A percentile compares a stretch with the other conserved stretches of the same genome.
Evolutionary conservation across 2,797 vertebrate species (phyloP).

Genomic region (Ctenochaetus hawaiiensis): DNA sequence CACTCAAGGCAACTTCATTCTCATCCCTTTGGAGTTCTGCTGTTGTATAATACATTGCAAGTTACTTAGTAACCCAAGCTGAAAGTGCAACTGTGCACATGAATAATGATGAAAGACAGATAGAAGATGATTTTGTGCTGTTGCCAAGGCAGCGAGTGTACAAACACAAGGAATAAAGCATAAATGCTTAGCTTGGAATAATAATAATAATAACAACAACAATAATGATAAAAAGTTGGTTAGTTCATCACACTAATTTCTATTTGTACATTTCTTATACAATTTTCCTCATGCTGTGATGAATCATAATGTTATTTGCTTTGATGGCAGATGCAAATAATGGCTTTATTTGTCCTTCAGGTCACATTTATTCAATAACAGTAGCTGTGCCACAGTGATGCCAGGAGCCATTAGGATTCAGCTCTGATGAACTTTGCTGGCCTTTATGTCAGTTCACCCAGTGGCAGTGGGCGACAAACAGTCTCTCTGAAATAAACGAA

Average conservation of each 20-base stretch:
- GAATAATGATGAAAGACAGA: conserved; percentile 47
- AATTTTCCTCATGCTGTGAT: conserved; percentile 5
- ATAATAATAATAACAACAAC: too few species aligned
- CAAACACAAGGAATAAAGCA: conserved; percentile 44
- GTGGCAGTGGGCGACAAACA: conserved; percentile 7
- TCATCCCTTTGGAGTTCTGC: conserved; percentile 15
- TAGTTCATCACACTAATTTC: conserved; percentile 11
- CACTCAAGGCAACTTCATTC: conserved; percentile 43
- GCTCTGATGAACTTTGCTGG: conserved; percentile 21
- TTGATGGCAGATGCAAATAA: conserved; percentile 32
- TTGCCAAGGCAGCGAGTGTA: conserved; percentile 48
- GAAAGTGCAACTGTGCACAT: conserved; percentile 49
- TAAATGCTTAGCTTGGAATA: conserved; percentile 36
- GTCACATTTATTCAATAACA: conserved; percentile 33
- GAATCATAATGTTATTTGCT: conserved; percentile 33
- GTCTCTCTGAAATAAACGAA: conserved; percentile 13
- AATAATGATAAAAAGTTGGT: conserved; percentile 16
- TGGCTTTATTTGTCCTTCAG: conserved; percentile 25
- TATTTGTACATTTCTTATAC: neutral
- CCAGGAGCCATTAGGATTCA: conserved; percentile 34
- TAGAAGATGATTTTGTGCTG: conserved; percentile 36
- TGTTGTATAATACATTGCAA: conserved; percentile 23
- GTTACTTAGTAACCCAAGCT: conserved; percentile 30
- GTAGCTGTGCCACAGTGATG: conserved; percentile 17
- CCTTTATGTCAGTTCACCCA: neutral